phyloP scores from a whole-genome alignment of 2,797 vertebrate genomes.

The Protosalanx chinensis region DNA sequence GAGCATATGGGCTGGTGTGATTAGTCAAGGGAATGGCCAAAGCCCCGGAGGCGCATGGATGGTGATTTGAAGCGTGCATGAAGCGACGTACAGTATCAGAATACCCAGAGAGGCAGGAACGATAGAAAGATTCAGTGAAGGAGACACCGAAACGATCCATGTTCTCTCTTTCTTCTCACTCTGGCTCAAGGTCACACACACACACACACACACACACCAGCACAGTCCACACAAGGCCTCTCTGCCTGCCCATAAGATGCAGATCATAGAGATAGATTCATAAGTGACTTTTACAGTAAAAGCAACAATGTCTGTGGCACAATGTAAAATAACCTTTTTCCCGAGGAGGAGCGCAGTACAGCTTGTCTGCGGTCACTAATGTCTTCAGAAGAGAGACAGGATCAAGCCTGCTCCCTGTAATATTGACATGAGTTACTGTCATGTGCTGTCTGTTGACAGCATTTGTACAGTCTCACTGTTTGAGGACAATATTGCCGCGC shows the following conservation, averaged over 20 bases:
- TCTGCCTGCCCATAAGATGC: slow-evolving; percentile 11
- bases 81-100: not conserved
- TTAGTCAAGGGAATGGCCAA: not conserved
- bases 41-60: too few species aligned
- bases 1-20: not conserved
- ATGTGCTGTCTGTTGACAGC: slow-evolving; percentile 11
- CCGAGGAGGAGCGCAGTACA: slow-evolving; percentile 29
- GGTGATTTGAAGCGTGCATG: too few species aligned
- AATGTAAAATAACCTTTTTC: slow-evolving; percentile 42
- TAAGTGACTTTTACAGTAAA: slow-evolving; percentile 2
- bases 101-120: not conserved
- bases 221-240: not conserved
- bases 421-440: slow-evolving; percentile 40
- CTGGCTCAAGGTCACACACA: slow-evolving; percentile 10
- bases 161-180: slow-evolving; percentile 34
- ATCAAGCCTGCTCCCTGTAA: slow-evolving; percentile 15
- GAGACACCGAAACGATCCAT: slow-evolving; percentile 26
- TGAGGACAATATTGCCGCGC: not conserved
- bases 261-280: slow-evolving; percentile 23
- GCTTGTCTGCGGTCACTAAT: slow-evolving; percentile 1
- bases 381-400: not conserved
- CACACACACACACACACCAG: not conserved
- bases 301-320: slow-evolving; percentile 24
- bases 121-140: not conserved
- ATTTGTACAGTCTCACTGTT: not conserved